Conservation (phyloP, 2,888 invertebrate genomes). For the Parnassius glacialis region DNA sequence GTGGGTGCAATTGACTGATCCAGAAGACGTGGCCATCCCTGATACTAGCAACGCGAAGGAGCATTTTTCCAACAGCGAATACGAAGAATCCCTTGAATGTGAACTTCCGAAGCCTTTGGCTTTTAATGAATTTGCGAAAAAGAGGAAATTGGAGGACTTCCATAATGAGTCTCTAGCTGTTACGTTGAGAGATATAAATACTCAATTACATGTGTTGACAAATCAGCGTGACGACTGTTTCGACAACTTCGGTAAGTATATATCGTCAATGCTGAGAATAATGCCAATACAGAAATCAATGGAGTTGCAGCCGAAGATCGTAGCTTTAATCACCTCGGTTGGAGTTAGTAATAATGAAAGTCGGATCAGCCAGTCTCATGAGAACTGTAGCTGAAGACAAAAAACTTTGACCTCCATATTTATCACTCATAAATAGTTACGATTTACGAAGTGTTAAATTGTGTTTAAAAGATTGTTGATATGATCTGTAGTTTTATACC, state of each 20-base stretch:
- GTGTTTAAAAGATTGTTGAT: too few species aligned
- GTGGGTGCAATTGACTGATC: constrained; percentile 17
- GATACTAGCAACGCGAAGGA: background rate
- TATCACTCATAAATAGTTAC: too few species aligned
- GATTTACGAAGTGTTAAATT: too few species aligned
- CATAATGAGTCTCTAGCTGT: background rate
- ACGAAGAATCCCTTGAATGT: background rate
- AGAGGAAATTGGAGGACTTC: background rate
- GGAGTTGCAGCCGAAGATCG: constrained; percentile 43
- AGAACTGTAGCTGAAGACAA: background rate
- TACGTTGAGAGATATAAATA: background rate
- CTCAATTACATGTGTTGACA: background rate
- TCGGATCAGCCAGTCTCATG: background rate
- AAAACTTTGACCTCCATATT: too few species aligned
- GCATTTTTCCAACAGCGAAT: background rate
- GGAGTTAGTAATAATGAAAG: background rate
- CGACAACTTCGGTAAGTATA: constrained; percentile 50
- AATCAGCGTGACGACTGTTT: constrained; percentile 37
- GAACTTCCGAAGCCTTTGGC: background rate
- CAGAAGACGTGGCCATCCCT: background rate
- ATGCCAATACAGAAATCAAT: constrained; percentile 43
- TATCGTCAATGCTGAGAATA: constrained; percentile 44
- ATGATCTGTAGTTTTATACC: too few species aligned
- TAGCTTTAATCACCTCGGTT: constrained; percentile 10
- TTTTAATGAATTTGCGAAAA: background rate